These are phyloP conservation scores for Ursus arctos DNA, from an alignment of 2,113 vertebrate species.

Conservation along the genomic window DNA sequence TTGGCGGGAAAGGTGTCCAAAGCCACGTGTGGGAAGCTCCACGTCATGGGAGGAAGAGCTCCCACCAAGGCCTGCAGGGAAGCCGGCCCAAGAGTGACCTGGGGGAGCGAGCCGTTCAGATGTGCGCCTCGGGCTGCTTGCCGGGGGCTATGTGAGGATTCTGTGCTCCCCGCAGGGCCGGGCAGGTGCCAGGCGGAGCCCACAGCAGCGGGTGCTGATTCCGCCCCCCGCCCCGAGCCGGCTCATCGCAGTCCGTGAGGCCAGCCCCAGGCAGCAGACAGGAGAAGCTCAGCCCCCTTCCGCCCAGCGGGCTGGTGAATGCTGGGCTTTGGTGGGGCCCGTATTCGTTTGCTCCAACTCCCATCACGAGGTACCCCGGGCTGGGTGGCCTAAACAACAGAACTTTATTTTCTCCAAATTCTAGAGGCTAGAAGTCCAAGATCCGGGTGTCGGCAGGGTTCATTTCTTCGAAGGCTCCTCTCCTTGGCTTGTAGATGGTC, in stretches of 20 bases:
- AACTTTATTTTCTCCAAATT: neutral
- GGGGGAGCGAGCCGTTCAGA: neutral
- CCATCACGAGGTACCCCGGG: neutral
- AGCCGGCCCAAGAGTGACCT: neutral
- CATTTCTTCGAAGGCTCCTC: neutral
- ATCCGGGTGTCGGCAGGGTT: neutral
- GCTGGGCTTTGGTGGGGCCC: fast-evolving
- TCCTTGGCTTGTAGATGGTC: neutral
- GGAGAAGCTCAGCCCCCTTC: neutral
- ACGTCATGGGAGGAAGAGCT: neutral
- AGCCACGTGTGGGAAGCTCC: neutral
- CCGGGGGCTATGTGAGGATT: neutral
- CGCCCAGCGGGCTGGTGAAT: neutral
- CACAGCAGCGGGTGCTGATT: fast-evolving
- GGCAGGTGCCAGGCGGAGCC: neutral
- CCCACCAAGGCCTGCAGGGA: too few species aligned
- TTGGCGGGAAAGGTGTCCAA: neutral
- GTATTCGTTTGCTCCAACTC: neutral
- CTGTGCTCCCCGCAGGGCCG: neutral
- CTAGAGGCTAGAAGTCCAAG: neutral
- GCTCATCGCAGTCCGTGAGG: fast-evolving
- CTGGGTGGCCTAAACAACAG: neutral
- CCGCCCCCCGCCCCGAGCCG: fast-evolving
- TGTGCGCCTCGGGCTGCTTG: fast-evolving
- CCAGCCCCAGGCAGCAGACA: too few species aligned